Evolutionary conservation across 2,113 vertebrate species (phyloP).

Genomic region (Elachura formosa): DNA sequence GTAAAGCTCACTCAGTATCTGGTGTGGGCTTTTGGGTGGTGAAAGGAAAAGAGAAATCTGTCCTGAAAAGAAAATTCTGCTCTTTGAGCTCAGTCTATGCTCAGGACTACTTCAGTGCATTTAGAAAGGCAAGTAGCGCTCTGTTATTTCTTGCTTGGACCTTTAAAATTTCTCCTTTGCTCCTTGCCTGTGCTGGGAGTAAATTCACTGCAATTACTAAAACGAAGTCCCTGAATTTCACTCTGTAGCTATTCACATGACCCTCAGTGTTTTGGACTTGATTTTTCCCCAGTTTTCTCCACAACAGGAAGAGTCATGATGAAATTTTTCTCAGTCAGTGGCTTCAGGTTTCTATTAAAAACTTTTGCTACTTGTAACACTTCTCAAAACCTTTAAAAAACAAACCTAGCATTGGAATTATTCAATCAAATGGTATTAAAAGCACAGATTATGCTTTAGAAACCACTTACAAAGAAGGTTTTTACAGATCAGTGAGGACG

Average conservation of each 20-base stretch:
- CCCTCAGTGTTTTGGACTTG: not conserved
- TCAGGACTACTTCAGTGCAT: not conserved
- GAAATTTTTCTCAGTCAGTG: constrained; percentile 27
- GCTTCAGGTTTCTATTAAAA: constrained; percentile 55
- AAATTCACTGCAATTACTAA: constrained; percentile 45
- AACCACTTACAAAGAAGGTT: constrained; percentile 63
- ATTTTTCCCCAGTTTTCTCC: constrained; percentile 49
- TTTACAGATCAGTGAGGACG: constrained; percentile 63
- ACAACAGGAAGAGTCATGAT: constrained; percentile 25
- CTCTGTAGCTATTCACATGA: constrained; percentile 17
- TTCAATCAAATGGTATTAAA: constrained; percentile 52
- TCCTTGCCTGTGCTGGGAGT: constrained; percentile 41
- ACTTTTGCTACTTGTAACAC: constrained; percentile 26
- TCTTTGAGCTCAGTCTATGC: not conserved
- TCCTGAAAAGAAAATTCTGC: not conserved
- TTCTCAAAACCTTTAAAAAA: constrained; percentile 54
- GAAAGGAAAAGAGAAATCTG: not conserved
- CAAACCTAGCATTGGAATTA: constrained; percentile 52
- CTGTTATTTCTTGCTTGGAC: not conserved
- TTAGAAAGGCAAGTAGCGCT: not conserved
- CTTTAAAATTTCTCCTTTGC: constrained; percentile 32
- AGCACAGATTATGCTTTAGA: constrained; percentile 52
- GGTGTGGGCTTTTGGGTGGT: not conserved
- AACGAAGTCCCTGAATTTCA: constrained; percentile 27
- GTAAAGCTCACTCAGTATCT: not conserved